phyloP scores from a whole-genome alignment of 1,140 invertebrate species.

The Venturia canescens region DNA sequence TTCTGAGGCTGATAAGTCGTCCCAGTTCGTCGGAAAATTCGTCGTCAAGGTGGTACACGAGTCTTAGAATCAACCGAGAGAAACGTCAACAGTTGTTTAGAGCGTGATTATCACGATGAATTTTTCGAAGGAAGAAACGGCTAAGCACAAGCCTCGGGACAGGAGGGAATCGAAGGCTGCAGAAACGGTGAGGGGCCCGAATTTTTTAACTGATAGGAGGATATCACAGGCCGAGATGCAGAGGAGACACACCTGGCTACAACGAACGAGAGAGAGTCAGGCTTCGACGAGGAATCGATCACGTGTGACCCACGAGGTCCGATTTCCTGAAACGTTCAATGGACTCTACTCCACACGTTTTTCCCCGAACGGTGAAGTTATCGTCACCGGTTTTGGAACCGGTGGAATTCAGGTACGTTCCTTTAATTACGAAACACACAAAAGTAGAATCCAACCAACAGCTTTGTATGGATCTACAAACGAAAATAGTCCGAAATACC shows the following conservation, averaged over 20 bases:
- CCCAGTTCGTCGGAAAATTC: conserved; percentile 10
- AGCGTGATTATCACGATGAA: background rate
- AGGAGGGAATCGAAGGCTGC: conserved; percentile 16
- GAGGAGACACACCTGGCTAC: conserved; percentile 55
- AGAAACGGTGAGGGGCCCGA: conserved; percentile 4
- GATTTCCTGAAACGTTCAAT: conserved; percentile 56
- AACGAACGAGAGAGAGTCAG: conserved; percentile 47
- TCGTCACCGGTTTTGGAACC: conserved; percentile 58
- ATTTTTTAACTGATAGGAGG: conserved; percentile 53
- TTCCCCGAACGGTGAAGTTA: conserved; percentile 55
- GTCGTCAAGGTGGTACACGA: too few relatives aligned
- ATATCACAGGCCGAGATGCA: conserved; percentile 54
- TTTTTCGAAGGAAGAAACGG: background rate
- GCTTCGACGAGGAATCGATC: conserved; percentile 46
- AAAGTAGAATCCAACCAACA: background rate
- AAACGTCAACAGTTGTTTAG: background rate
- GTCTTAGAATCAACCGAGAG: too few relatives aligned
- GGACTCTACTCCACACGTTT: conserved; percentile 60
- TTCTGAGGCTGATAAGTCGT: background rate
- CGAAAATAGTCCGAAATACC: too few relatives aligned
- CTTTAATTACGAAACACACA: background rate
- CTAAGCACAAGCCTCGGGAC: background rate
- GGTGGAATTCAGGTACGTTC: conserved; percentile 63
- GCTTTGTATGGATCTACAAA: too few relatives aligned
- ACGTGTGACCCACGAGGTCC: conserved; percentile 52